Percentiles rank a stretch among this genome's conserved stretches.
phyloP scores from a whole-genome alignment of 2,113 vertebrate genomes.

The Typhlomys cinereus region DNA sequence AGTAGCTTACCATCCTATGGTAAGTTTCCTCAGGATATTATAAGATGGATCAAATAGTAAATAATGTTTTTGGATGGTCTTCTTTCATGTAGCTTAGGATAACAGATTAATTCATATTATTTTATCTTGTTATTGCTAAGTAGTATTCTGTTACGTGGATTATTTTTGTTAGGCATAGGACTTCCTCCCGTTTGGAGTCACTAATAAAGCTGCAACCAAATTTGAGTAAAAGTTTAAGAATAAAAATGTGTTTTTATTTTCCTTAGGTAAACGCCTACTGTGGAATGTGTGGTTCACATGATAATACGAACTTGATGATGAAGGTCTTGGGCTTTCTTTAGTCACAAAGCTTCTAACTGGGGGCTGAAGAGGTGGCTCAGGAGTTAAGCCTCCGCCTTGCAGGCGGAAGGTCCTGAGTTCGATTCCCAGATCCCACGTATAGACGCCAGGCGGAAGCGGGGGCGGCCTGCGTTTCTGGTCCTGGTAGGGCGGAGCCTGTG shows the following conservation, averaged over 20 bases:
- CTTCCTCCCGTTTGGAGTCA: background rate
- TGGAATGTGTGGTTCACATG: background rate
- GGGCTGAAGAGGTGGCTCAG: no score
- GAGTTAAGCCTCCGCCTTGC: no score
- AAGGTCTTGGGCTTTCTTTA: background rate
- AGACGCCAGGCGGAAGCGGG: no score
- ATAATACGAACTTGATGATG: background rate
- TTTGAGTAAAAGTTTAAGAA: background rate
- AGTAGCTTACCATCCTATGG: background rate
- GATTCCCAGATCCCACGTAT: no score
- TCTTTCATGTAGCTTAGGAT: background rate
- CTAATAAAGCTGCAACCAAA: slow-evolving; percentile 32
- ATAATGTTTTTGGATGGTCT: background rate
- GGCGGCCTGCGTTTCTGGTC: no score
- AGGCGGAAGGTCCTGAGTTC: no score
- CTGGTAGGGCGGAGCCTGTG: no score
- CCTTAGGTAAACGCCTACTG: background rate
- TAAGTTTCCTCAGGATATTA: background rate
- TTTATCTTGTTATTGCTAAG: background rate
- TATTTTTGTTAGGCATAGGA: background rate
- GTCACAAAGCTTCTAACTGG: background rate
- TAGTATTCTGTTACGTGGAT: background rate
- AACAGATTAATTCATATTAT: background rate
- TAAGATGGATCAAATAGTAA: background rate
- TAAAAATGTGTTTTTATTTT: slow-evolving; percentile 3